phyloP scores from a whole-genome alignment of 92 coral and sea anemone species.

The Porites rus region DNA sequence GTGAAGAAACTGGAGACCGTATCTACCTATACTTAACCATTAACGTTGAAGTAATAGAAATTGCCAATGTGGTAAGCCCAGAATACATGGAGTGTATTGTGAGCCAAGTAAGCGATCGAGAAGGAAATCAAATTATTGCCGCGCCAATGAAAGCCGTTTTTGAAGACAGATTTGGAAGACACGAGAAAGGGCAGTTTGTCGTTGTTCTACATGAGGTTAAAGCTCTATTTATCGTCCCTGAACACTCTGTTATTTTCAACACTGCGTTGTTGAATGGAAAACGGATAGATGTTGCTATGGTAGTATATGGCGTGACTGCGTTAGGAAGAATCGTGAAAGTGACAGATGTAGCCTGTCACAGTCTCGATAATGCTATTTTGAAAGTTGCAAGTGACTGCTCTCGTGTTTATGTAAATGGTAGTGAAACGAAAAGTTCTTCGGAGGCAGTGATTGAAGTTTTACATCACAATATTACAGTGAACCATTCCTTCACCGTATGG shows the following conservation, averaged over 20 bases:
- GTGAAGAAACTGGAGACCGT: not conserved
- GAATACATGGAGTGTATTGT: conserved; percentile 27
- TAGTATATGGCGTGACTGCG: conserved; percentile 37
- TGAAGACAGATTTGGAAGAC: conserved; percentile 44
- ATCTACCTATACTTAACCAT: conserved; percentile 4
- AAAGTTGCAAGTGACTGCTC: conserved; percentile 53
- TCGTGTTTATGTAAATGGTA: conserved; percentile 52
- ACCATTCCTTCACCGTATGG: conserved; percentile 60
- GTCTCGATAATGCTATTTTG: conserved; percentile 24
- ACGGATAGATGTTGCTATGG: conserved; percentile 25
- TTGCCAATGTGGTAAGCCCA: not conserved
- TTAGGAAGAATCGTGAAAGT: conserved; percentile 29
- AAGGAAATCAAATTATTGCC: conserved; percentile 38
- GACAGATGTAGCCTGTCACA: conserved; percentile 22
- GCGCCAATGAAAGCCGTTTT: conserved; percentile 29
- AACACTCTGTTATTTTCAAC: conserved; percentile 43
- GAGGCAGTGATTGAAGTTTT: conserved; percentile 36
- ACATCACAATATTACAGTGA: conserved; percentile 22
- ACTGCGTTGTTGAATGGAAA: conserved; percentile 58
- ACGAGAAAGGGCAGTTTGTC: conserved; percentile 31
- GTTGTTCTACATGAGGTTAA: conserved; percentile 33
- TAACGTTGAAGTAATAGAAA: conserved; percentile 16
- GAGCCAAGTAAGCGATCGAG: conserved; percentile 27
- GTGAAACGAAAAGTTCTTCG: conserved; percentile 40
- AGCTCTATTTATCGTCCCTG: conserved; percentile 41